phyloP scores from a whole-genome alignment of 64 coral and sea anemone genomes.

The Porites australiensis region DNA sequence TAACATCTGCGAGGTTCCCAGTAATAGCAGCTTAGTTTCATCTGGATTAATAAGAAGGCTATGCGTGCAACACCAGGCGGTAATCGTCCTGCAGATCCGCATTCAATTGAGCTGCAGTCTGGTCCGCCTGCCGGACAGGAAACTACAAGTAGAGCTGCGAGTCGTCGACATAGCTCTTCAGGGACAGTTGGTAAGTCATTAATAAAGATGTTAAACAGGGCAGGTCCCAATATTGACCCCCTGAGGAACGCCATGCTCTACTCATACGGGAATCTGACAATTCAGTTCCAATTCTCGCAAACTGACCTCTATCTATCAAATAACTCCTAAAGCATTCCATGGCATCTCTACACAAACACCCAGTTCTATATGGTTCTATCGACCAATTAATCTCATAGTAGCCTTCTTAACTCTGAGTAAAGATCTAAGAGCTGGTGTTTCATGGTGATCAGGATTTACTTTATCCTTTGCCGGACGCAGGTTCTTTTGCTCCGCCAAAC shows the following conservation, averaged over 20 bases:
- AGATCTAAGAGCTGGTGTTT: too few relatives aligned
- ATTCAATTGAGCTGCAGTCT: neutral
- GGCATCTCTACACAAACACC: slow-evolving; percentile 19
- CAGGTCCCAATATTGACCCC: neutral
- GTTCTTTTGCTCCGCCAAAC: too few relatives aligned
- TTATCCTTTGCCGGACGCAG: too few relatives aligned
- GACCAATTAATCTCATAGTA: too few relatives aligned
- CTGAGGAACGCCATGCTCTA: neutral
- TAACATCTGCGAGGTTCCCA: neutral
- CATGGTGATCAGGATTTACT: too few relatives aligned
- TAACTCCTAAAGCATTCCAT: slow-evolving; percentile 13
- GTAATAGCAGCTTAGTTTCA: neutral
- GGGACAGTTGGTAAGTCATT: slow-evolving; percentile 3
- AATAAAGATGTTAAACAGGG: neutral
- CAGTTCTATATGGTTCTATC: neutral
- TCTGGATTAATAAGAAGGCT: neutral
- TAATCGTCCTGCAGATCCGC: slow-evolving; percentile 15
- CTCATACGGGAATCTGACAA: neutral
- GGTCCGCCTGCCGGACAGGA: slow-evolving; percentile 17
- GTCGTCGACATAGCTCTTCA: neutral
- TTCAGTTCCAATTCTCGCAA: neutral
- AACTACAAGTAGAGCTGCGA: neutral
- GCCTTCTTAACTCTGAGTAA: too few relatives aligned
- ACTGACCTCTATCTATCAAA: slow-evolving; percentile 2
- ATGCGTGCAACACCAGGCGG: slow-evolving; percentile 2